Percentiles rank a stretch among this genome's conserved stretches.
Conservation (phyloP, 2,113 vertebrate genomes). For the Cynoglossus semilaevis region DNA sequence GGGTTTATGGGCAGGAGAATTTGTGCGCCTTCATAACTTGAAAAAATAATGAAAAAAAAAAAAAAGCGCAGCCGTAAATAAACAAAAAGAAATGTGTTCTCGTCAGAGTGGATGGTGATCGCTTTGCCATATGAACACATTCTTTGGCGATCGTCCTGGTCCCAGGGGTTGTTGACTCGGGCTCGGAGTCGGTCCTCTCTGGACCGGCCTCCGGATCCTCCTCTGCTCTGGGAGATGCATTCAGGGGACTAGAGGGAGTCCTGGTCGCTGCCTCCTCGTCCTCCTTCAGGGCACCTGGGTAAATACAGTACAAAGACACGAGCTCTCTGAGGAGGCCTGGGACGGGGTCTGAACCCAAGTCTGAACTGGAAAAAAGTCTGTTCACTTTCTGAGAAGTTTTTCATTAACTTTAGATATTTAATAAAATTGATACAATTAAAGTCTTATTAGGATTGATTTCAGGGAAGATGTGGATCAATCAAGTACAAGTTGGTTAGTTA, state of each 20-base stretch:
- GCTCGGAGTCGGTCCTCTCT: constrained; percentile 40
- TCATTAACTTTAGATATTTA: too few relatives aligned
- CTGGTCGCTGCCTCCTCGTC: constrained; percentile 56
- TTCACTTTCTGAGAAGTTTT: too few relatives aligned
- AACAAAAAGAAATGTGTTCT: constrained; percentile 41
- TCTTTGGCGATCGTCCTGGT: constrained; percentile 65
- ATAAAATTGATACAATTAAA: too few relatives aligned
- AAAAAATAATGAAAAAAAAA: constrained; percentile 7
- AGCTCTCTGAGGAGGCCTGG: constrained; percentile 19
- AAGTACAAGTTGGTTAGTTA: too few relatives aligned
- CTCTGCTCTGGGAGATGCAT: constrained; percentile 46
- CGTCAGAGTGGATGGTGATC: constrained; percentile 62
- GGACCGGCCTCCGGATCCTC: constrained; percentile 45
- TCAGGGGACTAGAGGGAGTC: constrained; percentile 31
- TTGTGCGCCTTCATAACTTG: constrained; percentile 28
- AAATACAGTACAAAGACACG: constrained; percentile 23
- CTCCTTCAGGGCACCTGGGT: constrained; percentile 66
- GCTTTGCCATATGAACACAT: constrained; percentile 65
- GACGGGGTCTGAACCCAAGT: too few relatives aligned
- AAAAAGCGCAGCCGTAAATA: constrained; percentile 41
- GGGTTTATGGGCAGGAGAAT: constrained; percentile 43
- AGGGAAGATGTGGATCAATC: too few relatives aligned
- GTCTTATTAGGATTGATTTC: too few relatives aligned
- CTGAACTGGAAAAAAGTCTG: too few relatives aligned
- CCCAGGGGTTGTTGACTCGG: constrained; percentile 36